phyloP scores from a whole-genome alignment of 2,113 vertebrate genomes.

The Catagonus wagneri region DNA sequence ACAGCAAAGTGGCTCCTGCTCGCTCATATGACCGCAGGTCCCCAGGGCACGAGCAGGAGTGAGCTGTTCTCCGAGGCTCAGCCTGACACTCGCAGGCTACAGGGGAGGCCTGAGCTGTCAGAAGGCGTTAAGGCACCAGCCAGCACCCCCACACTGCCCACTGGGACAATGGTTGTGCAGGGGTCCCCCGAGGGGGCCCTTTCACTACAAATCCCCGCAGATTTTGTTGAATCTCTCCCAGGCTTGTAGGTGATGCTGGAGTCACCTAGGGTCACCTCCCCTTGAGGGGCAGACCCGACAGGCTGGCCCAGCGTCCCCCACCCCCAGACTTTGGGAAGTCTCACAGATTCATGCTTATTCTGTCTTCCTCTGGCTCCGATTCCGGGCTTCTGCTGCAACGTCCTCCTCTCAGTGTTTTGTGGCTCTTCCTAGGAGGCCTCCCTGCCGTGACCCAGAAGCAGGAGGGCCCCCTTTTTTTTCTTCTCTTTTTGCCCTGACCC shows the following conservation, averaged over 20 bases:
- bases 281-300: neutral
- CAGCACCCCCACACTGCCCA: constrained; percentile 66
- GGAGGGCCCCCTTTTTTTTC: neutral
- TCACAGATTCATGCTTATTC: accelerated
- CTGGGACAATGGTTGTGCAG: neutral
- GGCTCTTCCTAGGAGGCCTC: neutral
- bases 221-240: neutral
- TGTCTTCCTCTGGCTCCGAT: neutral
- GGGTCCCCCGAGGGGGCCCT: neutral
- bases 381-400: neutral
- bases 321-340: neutral
- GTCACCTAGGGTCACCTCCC: neutral
- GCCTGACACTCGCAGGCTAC: constrained; percentile 84
- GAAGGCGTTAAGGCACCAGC: constrained; percentile 82
- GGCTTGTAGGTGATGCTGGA: neutral
- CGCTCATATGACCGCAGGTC: constrained; percentile 84
- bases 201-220: neutral
- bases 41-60: constrained; percentile 82
- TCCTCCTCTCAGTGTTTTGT: neutral
- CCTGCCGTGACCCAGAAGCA: neutral
- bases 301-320: neutral
- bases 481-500: neutral
- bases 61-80: constrained; percentile 86
- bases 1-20: constrained; percentile 79
- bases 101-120: constrained; percentile 86